Conservation (phyloP, 1,140 invertebrate genomes). For the Brachionus sp. region DNA sequence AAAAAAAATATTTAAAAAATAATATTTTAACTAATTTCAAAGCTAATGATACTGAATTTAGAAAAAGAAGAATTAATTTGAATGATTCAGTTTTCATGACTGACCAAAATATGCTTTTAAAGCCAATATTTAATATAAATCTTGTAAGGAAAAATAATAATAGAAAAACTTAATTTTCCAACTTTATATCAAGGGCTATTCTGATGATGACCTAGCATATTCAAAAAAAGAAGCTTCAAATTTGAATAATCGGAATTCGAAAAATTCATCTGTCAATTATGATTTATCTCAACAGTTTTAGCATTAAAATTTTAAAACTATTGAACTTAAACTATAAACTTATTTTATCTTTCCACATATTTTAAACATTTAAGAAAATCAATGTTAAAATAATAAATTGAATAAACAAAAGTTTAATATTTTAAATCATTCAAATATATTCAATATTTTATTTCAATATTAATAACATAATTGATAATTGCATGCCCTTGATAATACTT, state of each 20-base stretch:
- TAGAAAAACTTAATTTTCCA: background rate
- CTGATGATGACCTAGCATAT: background rate
- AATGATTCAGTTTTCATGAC: background rate
- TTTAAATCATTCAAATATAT: too few species aligned
- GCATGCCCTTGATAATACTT: too few species aligned
- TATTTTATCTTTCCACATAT: too few species aligned
- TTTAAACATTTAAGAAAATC: too few species aligned
- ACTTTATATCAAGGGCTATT: background rate
- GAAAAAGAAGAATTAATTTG: background rate
- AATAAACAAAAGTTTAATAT: too few species aligned
- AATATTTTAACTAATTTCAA: background rate
- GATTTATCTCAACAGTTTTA: background rate
- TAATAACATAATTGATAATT: too few species aligned
- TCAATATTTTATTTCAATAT: too few species aligned
- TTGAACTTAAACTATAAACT: background rate
- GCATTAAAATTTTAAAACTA: background rate
- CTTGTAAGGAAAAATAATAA: background rate
- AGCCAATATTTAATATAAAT: background rate
- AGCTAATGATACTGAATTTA: background rate
- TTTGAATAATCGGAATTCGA: background rate
- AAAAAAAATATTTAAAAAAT: background rate
- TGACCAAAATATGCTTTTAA: background rate
- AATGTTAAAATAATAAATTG: too few species aligned
- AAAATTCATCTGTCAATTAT: background rate
- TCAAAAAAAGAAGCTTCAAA: background rate